Conservation (phyloP, 2,113 vertebrate species). For the Corydoras maculifer region DNA sequence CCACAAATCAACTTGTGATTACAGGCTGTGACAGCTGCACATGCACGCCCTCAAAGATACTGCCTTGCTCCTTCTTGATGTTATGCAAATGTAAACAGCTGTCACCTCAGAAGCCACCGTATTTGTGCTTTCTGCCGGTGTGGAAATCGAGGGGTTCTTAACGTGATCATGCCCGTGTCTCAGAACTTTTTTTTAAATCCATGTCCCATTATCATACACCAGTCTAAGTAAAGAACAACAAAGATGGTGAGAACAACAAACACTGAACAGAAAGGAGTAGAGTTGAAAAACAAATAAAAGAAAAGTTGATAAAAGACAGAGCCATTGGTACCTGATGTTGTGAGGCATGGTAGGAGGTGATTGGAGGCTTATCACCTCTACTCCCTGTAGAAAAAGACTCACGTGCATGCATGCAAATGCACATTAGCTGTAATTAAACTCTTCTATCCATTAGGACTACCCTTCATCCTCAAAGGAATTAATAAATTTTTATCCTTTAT, state of each 20-base stretch:
- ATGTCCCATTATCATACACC: constrained; percentile 46
- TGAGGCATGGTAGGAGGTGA: constrained; percentile 31
- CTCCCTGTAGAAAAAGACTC: constrained; percentile 36
- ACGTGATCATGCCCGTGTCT: constrained; percentile 20
- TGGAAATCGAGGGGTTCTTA: constrained; percentile 48
- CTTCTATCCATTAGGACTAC: constrained; percentile 26
- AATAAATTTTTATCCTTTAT: constrained; percentile 34
- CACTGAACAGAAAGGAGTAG: constrained; percentile 2
- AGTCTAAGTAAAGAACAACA: constrained; percentile 33
- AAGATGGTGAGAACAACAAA: constrained; percentile 22
- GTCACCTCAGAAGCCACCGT: constrained; percentile 51
- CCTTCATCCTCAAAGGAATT: constrained; percentile 25
- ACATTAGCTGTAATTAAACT: constrained; percentile 32
- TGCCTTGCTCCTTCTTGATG: constrained; percentile 51
- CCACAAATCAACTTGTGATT: constrained; percentile 54
- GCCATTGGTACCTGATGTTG: constrained; percentile 16
- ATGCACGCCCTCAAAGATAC: constrained; percentile 47
- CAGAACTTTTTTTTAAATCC: constrained; percentile 37
- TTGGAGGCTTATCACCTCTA: constrained; percentile 30
- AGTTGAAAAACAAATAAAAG: constrained; percentile 31
- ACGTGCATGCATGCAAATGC: constrained; percentile 13
- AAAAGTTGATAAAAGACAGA: constrained; percentile 42
- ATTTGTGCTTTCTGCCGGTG: constrained; percentile 41
- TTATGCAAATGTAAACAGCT: constrained; percentile 62
- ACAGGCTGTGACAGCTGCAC: constrained; percentile 52